Base-by-base conservation (phyloP, 2,797 vertebrate genomes). In the Decapterus maruadsi region DNA sequence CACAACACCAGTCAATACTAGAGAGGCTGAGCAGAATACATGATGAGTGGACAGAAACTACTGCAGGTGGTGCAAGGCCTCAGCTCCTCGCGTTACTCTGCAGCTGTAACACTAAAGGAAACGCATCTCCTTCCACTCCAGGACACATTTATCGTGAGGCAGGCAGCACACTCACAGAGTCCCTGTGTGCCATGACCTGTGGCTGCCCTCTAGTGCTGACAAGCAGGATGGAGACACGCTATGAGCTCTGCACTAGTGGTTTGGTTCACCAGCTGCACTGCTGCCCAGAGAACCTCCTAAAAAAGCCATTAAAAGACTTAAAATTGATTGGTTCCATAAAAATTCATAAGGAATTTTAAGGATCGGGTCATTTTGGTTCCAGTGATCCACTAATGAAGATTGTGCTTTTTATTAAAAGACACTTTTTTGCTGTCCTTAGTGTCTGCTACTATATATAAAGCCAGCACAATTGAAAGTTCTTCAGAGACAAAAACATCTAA, bases 191-290 rank as follows among this genome's bases (percentile, higher is more conserved):
- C 72, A 13, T 64, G 60, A 75, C 50, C 59, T 34, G 38, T 22
- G 38, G 43, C 81, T 82, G 85, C 83, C 82, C 85, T 81, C 88
- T 89, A 69, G 57, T 86, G 89, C 60, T 46, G 43, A 82, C 26
- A 70, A 5, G n/a, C 42, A 20, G 45, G 14, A 83, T 46, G 0
- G 2, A 56, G 0, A 56, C 4, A 7, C 4, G 38, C 36, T 51
- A 20, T 4, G 40, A 58, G 62, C 55, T 61, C 62, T 34, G 51
- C 54, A 54, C 46, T 26, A 17, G 12, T 36, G 1, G 7, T 36
- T 7, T 36, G 34, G 34, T 36, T 36, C 56, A 22, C 34, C 8
- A 20, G 36, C 64, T 51, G 45, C 34, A 36, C 34, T 36, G 34
- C 34, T 36, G 34, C 34, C 34, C 34, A 36, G 8, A 8, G 34